Evolutionary conservation across 2,113 vertebrate genomes (phyloP).

Genomic region (Camelus bactrianus): DNA sequence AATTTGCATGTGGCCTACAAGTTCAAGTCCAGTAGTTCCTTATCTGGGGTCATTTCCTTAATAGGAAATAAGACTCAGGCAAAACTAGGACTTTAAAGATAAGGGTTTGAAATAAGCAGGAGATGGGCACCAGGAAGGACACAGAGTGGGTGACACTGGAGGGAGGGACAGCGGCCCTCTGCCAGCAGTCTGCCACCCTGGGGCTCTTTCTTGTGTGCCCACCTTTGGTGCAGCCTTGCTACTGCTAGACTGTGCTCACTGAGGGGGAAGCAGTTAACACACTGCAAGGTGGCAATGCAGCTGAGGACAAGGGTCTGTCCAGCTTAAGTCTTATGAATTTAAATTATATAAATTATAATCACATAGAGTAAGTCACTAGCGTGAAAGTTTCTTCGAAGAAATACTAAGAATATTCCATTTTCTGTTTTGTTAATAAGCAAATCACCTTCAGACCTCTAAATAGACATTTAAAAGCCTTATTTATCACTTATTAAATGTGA

Average conservation of each 20-base stretch:
- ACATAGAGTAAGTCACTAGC: background rate
- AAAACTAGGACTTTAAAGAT: slow-evolving; percentile 12
- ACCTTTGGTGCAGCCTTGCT: background rate
- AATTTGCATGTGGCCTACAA: background rate
- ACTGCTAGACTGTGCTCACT: background rate
- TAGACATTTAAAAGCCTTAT: slow-evolving; percentile 2
- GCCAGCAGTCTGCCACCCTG: background rate
- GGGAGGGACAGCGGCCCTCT: background rate
- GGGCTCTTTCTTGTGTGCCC: background rate
- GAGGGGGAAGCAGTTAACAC: background rate
- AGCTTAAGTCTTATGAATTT: background rate
- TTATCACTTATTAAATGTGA: slow-evolving; percentile 8
- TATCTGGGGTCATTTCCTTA: background rate
- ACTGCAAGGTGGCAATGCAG: background rate
- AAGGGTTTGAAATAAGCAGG: background rate
- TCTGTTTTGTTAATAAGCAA: slow-evolving; percentile 54
- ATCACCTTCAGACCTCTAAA: background rate
- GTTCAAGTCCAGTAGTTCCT: background rate
- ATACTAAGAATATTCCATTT: slow-evolving; percentile 30
- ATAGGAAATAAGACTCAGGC: background rate
- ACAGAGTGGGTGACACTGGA: background rate
- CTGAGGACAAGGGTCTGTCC: background rate
- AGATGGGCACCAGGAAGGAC: background rate
- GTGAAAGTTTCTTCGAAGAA: slow-evolving; percentile 15
- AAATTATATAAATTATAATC: background rate